These are phyloP conservation scores for Drosophila acutilabella DNA, from an alignment of 2,888 invertebrate species.

Conservation along the genomic window DNA sequence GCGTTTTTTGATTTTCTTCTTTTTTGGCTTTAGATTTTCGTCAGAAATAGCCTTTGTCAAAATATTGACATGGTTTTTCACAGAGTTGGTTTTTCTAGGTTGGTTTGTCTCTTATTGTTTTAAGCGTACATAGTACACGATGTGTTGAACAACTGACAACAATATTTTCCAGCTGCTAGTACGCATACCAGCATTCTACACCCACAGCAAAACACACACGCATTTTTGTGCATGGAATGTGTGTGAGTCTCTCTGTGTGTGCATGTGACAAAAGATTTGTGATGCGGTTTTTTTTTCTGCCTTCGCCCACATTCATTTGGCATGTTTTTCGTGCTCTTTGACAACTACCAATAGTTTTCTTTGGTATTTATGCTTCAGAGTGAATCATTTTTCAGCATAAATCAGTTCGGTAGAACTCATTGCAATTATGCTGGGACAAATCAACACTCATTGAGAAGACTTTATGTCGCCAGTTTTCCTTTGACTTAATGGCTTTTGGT, in stretches of 20 bases:
- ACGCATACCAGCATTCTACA: not conserved
- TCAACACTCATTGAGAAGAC: not conserved
- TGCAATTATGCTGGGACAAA: not conserved
- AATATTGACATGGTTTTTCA: slow-evolving; percentile 49
- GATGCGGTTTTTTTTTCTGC: slow-evolving; percentile 48
- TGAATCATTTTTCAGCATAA: not conserved
- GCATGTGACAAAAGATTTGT: slow-evolving; percentile 12
- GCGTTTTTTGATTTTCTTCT: not conserved
- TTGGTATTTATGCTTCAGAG: slow-evolving; percentile 19
- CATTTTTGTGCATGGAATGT: not conserved
- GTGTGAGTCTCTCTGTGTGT: not conserved
- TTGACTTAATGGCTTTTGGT: slow-evolving; percentile 2
- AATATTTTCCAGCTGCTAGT: slow-evolving; percentile 21
- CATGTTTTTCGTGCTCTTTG: slow-evolving; percentile 59
- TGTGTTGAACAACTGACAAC: slow-evolving; percentile 44
- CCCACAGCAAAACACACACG: not conserved
- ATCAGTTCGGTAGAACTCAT: not conserved
- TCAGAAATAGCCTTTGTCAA: slow-evolving; percentile 30
- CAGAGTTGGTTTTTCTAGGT: slow-evolving; percentile 10
- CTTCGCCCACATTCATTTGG: slow-evolving; percentile 37
- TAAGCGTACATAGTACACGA: slow-evolving; percentile 1
- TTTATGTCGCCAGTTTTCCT: not conserved
- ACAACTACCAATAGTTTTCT: slow-evolving; percentile 55
- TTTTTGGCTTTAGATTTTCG: not conserved
- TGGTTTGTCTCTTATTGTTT: not conserved